Base-by-base conservation (phyloP, 2,113 vertebrate species). In the Nibea albiflora region DNA sequence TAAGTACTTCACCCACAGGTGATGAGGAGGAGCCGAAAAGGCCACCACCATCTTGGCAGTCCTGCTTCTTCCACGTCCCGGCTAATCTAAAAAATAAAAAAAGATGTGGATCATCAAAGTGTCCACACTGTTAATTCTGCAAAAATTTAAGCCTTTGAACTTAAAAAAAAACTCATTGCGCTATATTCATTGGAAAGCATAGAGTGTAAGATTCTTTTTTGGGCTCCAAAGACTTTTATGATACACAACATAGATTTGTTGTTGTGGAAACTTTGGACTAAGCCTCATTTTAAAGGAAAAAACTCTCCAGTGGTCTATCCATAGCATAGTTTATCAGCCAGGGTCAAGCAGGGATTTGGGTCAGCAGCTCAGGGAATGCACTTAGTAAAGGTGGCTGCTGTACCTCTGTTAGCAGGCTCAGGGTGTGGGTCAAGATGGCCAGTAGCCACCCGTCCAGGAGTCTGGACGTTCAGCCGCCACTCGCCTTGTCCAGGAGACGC, bases 331-430 rank as follows among this genome's bases (percentile, higher is more conserved):
- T 95, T 95, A 94, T 95, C 95, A 94, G 91, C 50, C 63, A 62
- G 87, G 92, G 95, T 95, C 93, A 94, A 94, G 93, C 91, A 85
- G 89, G 91, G 93, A 94, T 94, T 92, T 93, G 84, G 88, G 76
- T 44, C 83, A 68, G 85, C 81, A 83, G 88, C 89, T 92, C 80
- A 9, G 92, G 86, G 94, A 95, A 95, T 95, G 94, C 95, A 95
- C 95, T 95, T 94, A 94, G 67, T 84, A 69, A 83, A 93, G 92
- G 93, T 91, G 93, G 85, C 91, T 80, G 88, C 87, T 78, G 89
- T 31, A 10, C 70, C 91, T 84, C 92, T 94, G 92, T 93, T 93
- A 92, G 92, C 79, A 2, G 79, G 72, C 77, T 63, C 68, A 26
- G 74, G 85, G 93, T 94, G 94, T 88, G 84, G 84, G 86, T 80